Conservation (phyloP, 2,113 vertebrate genomes). For the Corythoichthys haematopterus region DNA sequence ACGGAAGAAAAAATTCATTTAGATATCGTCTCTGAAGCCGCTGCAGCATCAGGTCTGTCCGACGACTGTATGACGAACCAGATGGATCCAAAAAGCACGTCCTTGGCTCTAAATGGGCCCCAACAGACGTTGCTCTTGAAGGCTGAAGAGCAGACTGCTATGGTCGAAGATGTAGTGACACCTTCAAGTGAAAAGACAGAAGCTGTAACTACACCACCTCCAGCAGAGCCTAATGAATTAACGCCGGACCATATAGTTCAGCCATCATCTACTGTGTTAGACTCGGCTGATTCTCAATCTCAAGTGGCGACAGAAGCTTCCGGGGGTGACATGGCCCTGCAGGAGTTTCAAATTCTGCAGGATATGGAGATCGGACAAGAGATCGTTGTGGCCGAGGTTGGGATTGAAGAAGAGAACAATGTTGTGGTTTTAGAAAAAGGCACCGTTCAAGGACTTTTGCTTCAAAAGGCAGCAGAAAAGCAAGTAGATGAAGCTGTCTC, state of each 20-base stretch:
- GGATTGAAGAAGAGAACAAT: slow-evolving; percentile 49
- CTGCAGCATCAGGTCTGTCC: slow-evolving; percentile 52
- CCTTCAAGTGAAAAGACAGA: slow-evolving; percentile 29
- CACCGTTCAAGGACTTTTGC: not conserved
- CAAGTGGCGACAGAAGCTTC: slow-evolving; percentile 6
- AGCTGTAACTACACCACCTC: slow-evolving; percentile 17
- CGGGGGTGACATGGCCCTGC: slow-evolving; percentile 32
- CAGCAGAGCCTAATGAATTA: slow-evolving; percentile 39
- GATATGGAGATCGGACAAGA: slow-evolving; percentile 67
- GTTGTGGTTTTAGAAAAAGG: slow-evolving; percentile 42
- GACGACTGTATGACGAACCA: slow-evolving; percentile 29
- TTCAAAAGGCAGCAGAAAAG: slow-evolving; percentile 26
- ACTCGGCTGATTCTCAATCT: slow-evolving; percentile 23
- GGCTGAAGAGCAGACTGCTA: not conserved
- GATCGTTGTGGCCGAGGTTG: slow-evolving; percentile 57
- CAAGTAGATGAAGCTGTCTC: slow-evolving; percentile 8
- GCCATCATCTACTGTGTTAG: slow-evolving; percentile 19
- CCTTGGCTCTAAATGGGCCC: slow-evolving; percentile 21
- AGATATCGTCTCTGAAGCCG: slow-evolving; percentile 63
- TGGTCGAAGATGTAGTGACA: slow-evolving; percentile 17
- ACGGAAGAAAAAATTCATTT: slow-evolving; percentile 36
- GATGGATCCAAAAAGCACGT: slow-evolving; percentile 5
- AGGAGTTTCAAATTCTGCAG: slow-evolving; percentile 59
- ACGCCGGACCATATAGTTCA: slow-evolving; percentile 38
- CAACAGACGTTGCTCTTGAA: slow-evolving; percentile 11